Evolutionary conservation across 2,113 vertebrate species (phyloP), one percentile per base, ranked within the genome.

Genomic region (Hoplias malabaricus): DNA sequence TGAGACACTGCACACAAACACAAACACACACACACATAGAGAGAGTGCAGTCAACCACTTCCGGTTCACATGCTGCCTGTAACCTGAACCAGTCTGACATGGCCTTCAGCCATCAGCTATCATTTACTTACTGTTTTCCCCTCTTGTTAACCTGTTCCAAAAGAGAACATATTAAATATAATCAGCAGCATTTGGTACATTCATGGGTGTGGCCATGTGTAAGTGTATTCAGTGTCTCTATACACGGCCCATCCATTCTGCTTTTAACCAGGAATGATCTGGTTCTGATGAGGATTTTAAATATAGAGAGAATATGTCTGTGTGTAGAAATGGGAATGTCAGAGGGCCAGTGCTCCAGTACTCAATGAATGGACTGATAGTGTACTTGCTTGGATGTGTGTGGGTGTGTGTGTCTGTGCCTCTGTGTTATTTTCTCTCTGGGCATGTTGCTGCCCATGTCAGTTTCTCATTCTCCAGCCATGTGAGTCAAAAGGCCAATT

Each of bases 11-110:
- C 34, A 59, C 12, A n/a, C 57, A 65, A 8, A 62, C 29, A 2
- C 5, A 36, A 16, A 31, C 5, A 63, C 31, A 75, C n/a, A 48
- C 23, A 48, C 36, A 27, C 54, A 73, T 10, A 53, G 67, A 76
- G 27, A 62, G 56, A 62, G n/a, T n/a, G n/a, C 21, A 31, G 3
- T 6, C n/a, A n/a, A n/a, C n/a, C n/a, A n/a, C n/a, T n/a, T n/a
- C n/a, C n/a, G n/a, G 27, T 23, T 29, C 29, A 21, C 21, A 21
- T 21, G 12, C 65, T 63, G 73, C n/a, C 29, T 48, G 59, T 70
- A 78, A 81, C 69, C 42, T 53, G 33, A 38, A 25, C 50, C 56
- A 77, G 42, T 38, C 23, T 67, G 36, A 73, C 73, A 69, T 40
- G 46, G 23, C 42, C 33, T 66, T 10, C 14, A 66, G 29, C 75